Evolutionary conservation across 2,888 invertebrate species (phyloP), one percentile per base, ranked within the genome.

Genomic region (Chromoteleia sp.): DNA sequence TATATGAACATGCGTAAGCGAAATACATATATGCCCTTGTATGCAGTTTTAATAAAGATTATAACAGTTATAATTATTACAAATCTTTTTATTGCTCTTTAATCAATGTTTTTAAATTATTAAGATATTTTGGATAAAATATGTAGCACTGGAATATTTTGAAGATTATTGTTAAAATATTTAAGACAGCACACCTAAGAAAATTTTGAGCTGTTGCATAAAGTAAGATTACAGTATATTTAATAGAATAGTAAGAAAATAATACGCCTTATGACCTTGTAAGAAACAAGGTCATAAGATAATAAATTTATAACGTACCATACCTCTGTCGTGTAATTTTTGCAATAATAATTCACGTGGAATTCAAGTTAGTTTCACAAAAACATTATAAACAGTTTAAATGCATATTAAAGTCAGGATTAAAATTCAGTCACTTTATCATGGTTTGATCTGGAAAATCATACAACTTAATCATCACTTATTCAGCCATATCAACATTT

Each of bases 271-370:
- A 39, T 52, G 65, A 50, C 52, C 65, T 30, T 50, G 52, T 52
- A 39, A 33, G n/a, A 25, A 15, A 33, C 39, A 65, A 65, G 65
- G 65, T 52, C 61, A 43, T 19, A 45, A 41, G 17, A 17, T 33
- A 29, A 36, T 36, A 36, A 56, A 56, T 19, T 15, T 56, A 19
- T 36, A 56, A 19, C 7, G 36, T 10, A 4, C 19, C 12, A n/a
- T 41, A 21, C 5, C 4, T n/a, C 8, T 25, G 21, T 25, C 2
- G n/a, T 58, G 33, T 41, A n/a, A 14, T 41, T 29, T 45, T 45
- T 61, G 4, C n/a, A 61, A 61, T 59, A 59, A 61, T n/a, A 61
- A 61, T 30, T 61, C n/a, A 10, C 4, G 21, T 43, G 10, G 1
- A 45, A 39, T 25, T 2, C 2, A 54, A 52, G 10, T 52, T 54